These are phyloP conservation scores for Cataglyphis altisquamis DNA, from an alignment of 2,888 invertebrate species.

Conservation along the genomic window DNA sequence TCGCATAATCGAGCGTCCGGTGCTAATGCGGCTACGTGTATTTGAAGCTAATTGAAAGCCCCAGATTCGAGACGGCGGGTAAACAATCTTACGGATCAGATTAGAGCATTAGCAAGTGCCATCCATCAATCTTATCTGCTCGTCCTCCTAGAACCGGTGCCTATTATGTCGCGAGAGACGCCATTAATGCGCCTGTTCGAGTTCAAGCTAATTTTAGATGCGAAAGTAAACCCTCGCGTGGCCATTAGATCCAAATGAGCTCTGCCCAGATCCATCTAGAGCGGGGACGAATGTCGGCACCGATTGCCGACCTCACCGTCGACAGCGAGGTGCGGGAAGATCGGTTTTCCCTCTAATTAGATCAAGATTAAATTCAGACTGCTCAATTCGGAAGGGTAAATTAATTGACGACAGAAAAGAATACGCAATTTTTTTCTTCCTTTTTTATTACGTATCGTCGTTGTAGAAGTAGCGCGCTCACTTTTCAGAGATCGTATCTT, in stretches of 20 bases:
- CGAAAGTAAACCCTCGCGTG: conserved; percentile 66
- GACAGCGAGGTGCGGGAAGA: conserved; percentile 58
- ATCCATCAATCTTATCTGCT: conserved; percentile 66
- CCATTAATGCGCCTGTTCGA: conserved; percentile 58
- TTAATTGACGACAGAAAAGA: conserved; percentile 68
- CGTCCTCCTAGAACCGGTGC: conserved; percentile 37
- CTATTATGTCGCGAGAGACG: conserved; percentile 53
- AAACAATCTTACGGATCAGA: conserved; percentile 66
- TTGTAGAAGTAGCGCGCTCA: neutral
- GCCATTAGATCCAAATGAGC: conserved; percentile 70
- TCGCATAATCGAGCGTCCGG: neutral
- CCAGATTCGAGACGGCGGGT: conserved; percentile 12
- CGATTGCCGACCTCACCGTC: conserved; percentile 48
- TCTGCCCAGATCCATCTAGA: conserved; percentile 56
- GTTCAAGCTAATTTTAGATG: conserved; percentile 63
- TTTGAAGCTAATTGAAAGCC: conserved; percentile 35
- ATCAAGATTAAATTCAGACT: conserved; percentile 72
- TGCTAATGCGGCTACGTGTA: neutral
- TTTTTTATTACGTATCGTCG: conserved; percentile 28
- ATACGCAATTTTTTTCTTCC: neutral
- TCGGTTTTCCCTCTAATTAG: conserved; percentile 72
- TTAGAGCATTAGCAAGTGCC: conserved; percentile 62
- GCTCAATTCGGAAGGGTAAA: conserved; percentile 66
- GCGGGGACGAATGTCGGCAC: conserved; percentile 33
- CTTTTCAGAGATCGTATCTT: conserved; percentile 1